phyloP scores from a whole-genome alignment of 1,140 invertebrate genomes.

The Drosophila gunungcola region DNA sequence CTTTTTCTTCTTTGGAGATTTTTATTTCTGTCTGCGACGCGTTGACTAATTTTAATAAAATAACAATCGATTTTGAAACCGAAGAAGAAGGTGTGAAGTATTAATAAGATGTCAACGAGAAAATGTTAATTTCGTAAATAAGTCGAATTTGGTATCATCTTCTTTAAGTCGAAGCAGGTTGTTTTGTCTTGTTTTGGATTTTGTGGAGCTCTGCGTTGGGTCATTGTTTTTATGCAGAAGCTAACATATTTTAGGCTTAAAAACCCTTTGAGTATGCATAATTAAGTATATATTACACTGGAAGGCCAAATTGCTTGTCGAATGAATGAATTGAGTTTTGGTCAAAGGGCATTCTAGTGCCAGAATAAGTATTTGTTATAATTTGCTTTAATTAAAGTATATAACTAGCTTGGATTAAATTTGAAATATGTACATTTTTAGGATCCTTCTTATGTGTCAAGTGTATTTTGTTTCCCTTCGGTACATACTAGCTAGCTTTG shows the following conservation, averaged over 20 bases:
- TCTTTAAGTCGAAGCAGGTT: constrained; percentile 19
- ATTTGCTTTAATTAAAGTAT: background rate
- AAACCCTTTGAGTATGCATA: constrained; percentile 22
- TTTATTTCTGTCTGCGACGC: constrained; percentile 48
- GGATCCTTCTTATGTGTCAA: no score
- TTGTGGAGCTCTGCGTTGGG: constrained; percentile 24
- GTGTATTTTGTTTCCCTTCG: no score
- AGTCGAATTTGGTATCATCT: constrained; percentile 58
- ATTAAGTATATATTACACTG: constrained; percentile 21
- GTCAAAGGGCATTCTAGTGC: background rate
- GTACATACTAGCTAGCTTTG: no score
- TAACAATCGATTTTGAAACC: constrained; percentile 74
- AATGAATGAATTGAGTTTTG: constrained; percentile 21
- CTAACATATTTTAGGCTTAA: constrained; percentile 37
- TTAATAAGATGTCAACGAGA: constrained; percentile 82
- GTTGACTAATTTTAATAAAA: constrained; percentile 82
- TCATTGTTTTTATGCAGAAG: constrained; percentile 54
- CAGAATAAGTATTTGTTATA: constrained; percentile 6
- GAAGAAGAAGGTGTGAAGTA: constrained; percentile 79
- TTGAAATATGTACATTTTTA: background rate
- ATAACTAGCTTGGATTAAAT: background rate
- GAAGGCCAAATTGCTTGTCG: background rate
- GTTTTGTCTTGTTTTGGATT: constrained; percentile 44
- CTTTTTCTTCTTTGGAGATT: constrained; percentile 28
- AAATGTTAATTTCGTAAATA: constrained; percentile 78